Evolutionary conservation across 2,113 vertebrate genomes (phyloP).

Genomic region (Brachyhypopomus gauderio): DNA sequence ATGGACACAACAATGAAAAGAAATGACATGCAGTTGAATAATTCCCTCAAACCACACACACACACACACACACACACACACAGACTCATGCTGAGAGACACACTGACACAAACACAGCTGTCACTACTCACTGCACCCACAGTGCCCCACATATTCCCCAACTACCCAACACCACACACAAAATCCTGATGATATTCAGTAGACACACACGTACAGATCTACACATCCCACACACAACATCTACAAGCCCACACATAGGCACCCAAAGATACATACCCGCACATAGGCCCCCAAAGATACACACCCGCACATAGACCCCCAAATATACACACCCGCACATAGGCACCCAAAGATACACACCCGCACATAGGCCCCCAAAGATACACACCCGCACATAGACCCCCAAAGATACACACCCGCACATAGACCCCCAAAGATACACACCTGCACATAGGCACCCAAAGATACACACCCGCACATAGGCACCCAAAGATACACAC

Average conservation of each 20-base stretch:
- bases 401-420: too few species aligned
- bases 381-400: too few species aligned
- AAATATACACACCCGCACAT: too few species aligned
- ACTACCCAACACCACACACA: background rate
- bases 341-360: too few species aligned
- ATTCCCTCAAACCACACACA: background rate
- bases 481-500: background rate
- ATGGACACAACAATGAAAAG: background rate
- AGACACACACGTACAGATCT: background rate
- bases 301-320: too few species aligned
- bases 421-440: too few species aligned
- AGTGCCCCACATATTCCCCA: background rate
- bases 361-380: too few species aligned
- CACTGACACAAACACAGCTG: background rate
- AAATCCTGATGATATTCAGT: background rate
- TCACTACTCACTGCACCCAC: background rate
- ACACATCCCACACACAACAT: background rate
- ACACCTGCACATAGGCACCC: too few species aligned
- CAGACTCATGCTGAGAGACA: background rate
- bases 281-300: too few species aligned
- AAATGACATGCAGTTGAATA: background rate
- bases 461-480: background rate
- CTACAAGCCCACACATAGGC: too few species aligned
- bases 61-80: slow-evolving; percentile 1
- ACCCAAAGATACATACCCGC: too few species aligned